Percentiles rank a stretch among this genome's conserved stretches.
Conservation (phyloP, 2,888 invertebrate species). For the Zygothrica quintamaculata region DNA sequence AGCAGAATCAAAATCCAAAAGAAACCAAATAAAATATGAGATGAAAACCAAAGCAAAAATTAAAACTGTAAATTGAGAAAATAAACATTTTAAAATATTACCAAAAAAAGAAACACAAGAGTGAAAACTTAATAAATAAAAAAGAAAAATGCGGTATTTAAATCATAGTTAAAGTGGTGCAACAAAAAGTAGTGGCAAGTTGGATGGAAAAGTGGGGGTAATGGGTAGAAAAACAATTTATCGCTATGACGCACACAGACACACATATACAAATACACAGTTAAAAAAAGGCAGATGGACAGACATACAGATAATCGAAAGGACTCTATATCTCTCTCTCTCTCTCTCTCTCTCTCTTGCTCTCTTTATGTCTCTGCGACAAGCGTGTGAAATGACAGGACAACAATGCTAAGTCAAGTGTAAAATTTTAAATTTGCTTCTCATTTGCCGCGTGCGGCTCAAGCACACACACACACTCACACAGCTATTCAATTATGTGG, state of each 20-base stretch:
- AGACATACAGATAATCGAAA: constrained; percentile 1
- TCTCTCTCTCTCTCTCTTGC: neutral
- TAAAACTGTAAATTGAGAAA: constrained; percentile 57
- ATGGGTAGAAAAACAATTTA: constrained; percentile 59
- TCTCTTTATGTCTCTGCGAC: constrained; percentile 17
- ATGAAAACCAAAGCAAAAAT: constrained; percentile 51
- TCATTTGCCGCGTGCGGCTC: constrained; percentile 79
- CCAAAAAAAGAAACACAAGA: constrained; percentile 19
- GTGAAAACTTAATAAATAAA: constrained; percentile 2
- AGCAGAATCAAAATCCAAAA: constrained; percentile 64
- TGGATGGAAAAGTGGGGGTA: neutral
- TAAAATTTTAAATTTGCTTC: constrained; percentile 85
- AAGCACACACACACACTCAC: constrained; percentile 49
- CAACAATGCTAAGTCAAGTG: constrained; percentile 84
- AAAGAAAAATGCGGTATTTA: constrained; percentile 16
- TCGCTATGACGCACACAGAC: constrained; percentile 58
- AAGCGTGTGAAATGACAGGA: constrained; percentile 81
- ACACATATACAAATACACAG: no score
- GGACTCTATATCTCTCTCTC: constrained; percentile 17
- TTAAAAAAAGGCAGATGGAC: constrained; percentile 3
- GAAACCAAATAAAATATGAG: no score
- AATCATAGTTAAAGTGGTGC: constrained; percentile 1
- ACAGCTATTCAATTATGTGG: constrained; percentile 83
- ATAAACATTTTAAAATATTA: constrained; percentile 66
- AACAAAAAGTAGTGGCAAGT: no score